Evolutionary conservation across 2,888 invertebrate species (phyloP).

Genomic region (Molanna angustata): DNA sequence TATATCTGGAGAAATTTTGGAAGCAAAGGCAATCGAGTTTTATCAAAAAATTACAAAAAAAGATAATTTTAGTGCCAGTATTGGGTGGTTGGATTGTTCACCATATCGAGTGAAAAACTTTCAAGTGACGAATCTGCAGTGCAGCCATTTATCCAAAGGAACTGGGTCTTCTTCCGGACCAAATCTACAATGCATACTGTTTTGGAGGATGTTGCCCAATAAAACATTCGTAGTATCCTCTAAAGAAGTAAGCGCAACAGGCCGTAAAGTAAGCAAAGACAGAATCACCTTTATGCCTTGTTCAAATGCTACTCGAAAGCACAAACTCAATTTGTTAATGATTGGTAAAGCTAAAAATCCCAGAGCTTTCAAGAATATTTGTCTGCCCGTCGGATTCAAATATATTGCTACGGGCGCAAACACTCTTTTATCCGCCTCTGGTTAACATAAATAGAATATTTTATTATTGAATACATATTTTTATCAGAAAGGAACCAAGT

Average conservation of each 20-base stretch:
- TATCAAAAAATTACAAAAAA: slow-evolving; percentile 22
- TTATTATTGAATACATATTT: too few species aligned
- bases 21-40: slow-evolving; percentile 32
- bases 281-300: slow-evolving; percentile 37
- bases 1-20: slow-evolving; percentile 31
- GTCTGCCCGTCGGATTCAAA: slow-evolving; percentile 35
- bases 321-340: slow-evolving; percentile 35
- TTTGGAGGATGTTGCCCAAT: slow-evolving; percentile 32
- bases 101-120: not conserved
- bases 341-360: too few species aligned
- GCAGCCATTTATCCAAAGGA: not conserved
- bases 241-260: slow-evolving; percentile 34
- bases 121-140: not conserved
- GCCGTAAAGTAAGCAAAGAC: slow-evolving; percentile 34
- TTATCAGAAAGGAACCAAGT: too few species aligned
- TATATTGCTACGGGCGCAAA: too few species aligned
- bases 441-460: too few species aligned
- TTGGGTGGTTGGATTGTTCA: not conserved
- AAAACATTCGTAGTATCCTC: slow-evolving; percentile 34
- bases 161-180: not conserved
- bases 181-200: slow-evolving; percentile 30
- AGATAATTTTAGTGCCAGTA: not conserved
- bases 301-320: slow-evolving; percentile 36
- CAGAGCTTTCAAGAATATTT: slow-evolving; percentile 36
- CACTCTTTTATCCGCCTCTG: slow-evolving; percentile 25